Base-by-base conservation (phyloP, 1,140 invertebrate genomes). In the Plodia interpunctella region DNA sequence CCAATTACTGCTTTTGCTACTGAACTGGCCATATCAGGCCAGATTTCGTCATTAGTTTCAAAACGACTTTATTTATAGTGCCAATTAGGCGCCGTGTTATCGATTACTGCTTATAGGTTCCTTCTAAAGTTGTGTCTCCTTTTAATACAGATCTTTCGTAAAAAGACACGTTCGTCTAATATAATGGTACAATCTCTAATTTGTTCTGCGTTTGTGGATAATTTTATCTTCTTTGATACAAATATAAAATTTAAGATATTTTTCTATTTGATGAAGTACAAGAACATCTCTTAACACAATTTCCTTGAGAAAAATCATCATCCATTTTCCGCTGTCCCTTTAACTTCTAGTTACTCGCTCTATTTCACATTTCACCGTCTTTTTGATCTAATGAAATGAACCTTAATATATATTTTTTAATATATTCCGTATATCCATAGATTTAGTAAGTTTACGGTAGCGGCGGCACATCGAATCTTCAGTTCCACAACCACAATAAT, bases 361-460 rank as follows among this genome's bases (percentile, higher is more conserved):
- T 44, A 44, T 44, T 44, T 44, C 38, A 44, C 38, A n/a, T 44
- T 44, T 44, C 13, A 17, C 38, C 38, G 15, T 44, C 8, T 38
- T 44, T 44, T 44, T 44, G 38, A 44, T 44, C 13, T 44, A 44
- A 32, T 32, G 30, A 32, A 44, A 44, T 44, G 38, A 15, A 44
- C n/a, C n/a, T n/a, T n/a, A n/a, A n/a, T n/a, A n/a, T n/a, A n/a
- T n/a, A n/a, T n/a, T n/a, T n/a, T n/a, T n/a, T n/a, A n/a, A n/a
- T n/a, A n/a, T n/a, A n/a, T n/a, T n/a, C n/a, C n/a, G n/a, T n/a
- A n/a, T n/a, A n/a, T n/a, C n/a, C n/a, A n/a, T n/a, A n/a, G n/a
- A n/a, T n/a, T n/a, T n/a, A n/a, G n/a, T n/a, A n/a, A n/a, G n/a
- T n/a, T n/a, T n/a, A n/a, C n/a, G n/a, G n/a, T n/a, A n/a, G n/a